phyloP scores from a whole-genome alignment of 2,113 vertebrate species.

The Centrocercus urophasianus region DNA sequence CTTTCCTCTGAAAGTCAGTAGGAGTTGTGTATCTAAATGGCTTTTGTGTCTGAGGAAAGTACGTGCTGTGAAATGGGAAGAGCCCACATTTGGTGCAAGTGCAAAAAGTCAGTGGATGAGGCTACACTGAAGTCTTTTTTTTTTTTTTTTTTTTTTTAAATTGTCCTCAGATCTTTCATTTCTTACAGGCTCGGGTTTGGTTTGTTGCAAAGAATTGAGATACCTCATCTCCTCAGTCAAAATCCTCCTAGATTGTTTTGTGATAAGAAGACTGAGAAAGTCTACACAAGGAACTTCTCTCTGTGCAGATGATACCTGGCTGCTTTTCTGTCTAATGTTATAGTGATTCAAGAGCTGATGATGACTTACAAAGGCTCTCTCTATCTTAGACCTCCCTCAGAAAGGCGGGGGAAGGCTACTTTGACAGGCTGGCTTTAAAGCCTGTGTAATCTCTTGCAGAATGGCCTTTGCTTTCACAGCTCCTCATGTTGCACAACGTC shows the following conservation, averaged over 20 bases:
- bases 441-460: conserved; percentile 24
- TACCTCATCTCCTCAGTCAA: neutral
- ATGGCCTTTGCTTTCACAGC: conserved; percentile 51
- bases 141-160: neutral
- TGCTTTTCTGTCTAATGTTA: conserved; percentile 37
- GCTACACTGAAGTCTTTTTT: neutral
- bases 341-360: conserved; percentile 45
- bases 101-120: conserved; percentile 4
- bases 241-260: conserved; percentile 47
- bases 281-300: conserved; percentile 43
- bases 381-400: conserved; percentile 33
- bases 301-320: conserved; percentile 29
- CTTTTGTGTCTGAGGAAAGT: conserved; percentile 8
- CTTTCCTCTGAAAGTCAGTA: conserved; percentile 34
- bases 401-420: neutral
- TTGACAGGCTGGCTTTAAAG: conserved; percentile 43
- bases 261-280: conserved; percentile 55
- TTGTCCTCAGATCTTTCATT: neutral
- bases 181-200: neutral
- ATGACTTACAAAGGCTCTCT: conserved; percentile 52
- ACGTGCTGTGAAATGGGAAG: neutral
- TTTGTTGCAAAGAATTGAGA: neutral
- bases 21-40: neutral
- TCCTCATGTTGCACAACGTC: conserved; percentile 57
- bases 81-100: neutral